Conservation (phyloP, 1,140 invertebrate genomes). For the Solenopsis fugax region DNA sequence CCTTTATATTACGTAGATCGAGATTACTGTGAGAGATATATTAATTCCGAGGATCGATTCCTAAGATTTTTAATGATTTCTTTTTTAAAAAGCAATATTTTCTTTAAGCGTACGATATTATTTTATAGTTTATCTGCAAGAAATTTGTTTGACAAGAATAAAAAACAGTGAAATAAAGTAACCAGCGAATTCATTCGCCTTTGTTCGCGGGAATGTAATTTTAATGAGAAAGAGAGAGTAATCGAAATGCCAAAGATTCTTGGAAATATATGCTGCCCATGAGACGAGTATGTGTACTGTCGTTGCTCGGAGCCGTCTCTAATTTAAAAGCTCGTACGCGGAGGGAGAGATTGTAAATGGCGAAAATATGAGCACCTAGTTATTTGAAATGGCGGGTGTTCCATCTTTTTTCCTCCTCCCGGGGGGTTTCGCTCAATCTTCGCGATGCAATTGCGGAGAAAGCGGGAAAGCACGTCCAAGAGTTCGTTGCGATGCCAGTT, state of each 20-base stretch:
- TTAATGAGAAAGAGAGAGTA: background rate
- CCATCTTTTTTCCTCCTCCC: background rate
- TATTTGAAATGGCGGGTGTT: slow-evolving; percentile 2
- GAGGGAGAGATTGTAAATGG: background rate
- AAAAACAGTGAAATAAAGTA: background rate
- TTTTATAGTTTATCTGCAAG: background rate
- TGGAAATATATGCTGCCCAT: background rate
- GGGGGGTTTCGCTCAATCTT: background rate
- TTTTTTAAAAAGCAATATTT: background rate
- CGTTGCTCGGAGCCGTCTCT: background rate
- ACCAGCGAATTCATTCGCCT: background rate
- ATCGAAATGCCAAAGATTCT: background rate
- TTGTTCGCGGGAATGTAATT: background rate
- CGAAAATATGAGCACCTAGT: background rate
- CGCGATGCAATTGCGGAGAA: slow-evolving; percentile 6
- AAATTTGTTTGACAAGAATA: background rate
- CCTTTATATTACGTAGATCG: slow-evolving; percentile 23
- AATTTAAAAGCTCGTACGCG: background rate
- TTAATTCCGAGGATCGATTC: background rate
- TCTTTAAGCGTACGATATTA: background rate
- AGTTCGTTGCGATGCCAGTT: background rate
- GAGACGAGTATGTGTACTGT: background rate
- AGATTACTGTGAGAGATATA: background rate
- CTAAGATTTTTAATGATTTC: slow-evolving; percentile 2
- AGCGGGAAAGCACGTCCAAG: background rate